These are phyloP conservation scores for Gastracanthus pulcherrimus DNA, from an alignment of 2,888 invertebrate species.

Conservation along the genomic window DNA sequence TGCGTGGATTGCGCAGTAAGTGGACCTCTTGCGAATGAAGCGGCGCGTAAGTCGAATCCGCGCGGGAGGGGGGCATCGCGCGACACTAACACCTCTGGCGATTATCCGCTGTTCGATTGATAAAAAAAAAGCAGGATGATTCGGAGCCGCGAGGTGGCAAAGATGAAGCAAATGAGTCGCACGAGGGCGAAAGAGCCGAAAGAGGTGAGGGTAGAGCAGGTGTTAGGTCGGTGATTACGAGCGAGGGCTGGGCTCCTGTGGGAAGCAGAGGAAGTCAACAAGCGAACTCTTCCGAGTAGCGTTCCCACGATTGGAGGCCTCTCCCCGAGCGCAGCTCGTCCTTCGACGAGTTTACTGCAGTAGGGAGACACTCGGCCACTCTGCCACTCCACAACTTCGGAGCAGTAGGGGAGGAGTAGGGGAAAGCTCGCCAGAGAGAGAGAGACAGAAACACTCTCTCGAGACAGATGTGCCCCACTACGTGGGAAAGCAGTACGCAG, in stretches of 20 bases:
- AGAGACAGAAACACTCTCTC: conserved; percentile 57
- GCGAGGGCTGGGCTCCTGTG: conserved; percentile 72
- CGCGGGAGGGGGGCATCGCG: not conserved
- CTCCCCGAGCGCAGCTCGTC: too few relatives aligned
- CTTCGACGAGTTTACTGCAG: too few relatives aligned
- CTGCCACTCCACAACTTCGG: too few relatives aligned
- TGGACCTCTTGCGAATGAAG: not conserved
- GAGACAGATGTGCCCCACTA: conserved; percentile 75
- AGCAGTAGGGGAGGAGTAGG: conserved; percentile 51
- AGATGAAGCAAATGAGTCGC: not conserved
- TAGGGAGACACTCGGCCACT: too few relatives aligned
- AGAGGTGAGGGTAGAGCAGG: conserved; percentile 67
- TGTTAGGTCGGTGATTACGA: conserved; percentile 64
- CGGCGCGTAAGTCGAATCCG: not conserved
- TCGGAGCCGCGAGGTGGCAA: not conserved
- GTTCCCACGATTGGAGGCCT: conserved; percentile 74
- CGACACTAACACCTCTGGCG: not conserved
- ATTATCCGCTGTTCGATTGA: not conserved
- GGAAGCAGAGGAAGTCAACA: conserved; percentile 77
- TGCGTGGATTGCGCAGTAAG: conserved; percentile 29
- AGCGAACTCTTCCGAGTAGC: conserved; percentile 76
- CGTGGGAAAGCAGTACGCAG: conserved; percentile 73
- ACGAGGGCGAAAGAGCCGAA: not conserved
- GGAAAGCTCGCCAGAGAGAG: conserved; percentile 51
- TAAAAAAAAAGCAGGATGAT: not conserved